phyloP scores from a whole-genome alignment of 2,113 vertebrate species.

The Brachyhypopomus gauderio region DNA sequence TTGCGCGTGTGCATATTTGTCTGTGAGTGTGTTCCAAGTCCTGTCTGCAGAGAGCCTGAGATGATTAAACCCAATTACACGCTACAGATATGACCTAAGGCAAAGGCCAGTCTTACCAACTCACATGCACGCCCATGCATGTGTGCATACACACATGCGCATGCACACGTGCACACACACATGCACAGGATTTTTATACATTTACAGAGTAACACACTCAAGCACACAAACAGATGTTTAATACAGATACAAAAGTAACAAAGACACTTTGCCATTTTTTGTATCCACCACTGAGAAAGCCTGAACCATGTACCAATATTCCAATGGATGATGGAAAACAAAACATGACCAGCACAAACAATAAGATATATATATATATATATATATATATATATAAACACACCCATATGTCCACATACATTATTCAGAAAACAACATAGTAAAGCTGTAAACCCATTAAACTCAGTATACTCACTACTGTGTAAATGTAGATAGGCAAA shows the following conservation, averaged over 20 bases:
- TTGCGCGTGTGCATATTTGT: conserved; percentile 33
- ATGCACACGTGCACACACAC: not conserved
- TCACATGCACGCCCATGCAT: not conserved
- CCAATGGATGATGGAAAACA: not conserved
- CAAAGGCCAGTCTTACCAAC: conserved; percentile 35
- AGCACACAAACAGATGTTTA: not conserved
- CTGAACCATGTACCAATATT: not conserved
- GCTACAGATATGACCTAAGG: conserved; percentile 58
- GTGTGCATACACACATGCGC: conserved; percentile 8
- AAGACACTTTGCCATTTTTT: not conserved
- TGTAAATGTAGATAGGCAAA: too few relatives aligned
- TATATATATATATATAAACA: too few relatives aligned
- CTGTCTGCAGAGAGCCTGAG: conserved; percentile 40
- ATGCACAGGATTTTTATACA: not conserved
- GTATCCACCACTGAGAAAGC: conserved; percentile 7
- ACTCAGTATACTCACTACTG: too few relatives aligned
- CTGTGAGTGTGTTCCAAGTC: conserved; percentile 31
- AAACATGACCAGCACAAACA: too few relatives aligned
- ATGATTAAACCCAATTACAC: conserved; percentile 59
- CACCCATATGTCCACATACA: too few relatives aligned
- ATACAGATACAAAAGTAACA: not conserved
- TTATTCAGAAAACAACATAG: too few relatives aligned
- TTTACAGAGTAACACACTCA: not conserved
- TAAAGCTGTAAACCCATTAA: too few relatives aligned
- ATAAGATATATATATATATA: too few relatives aligned